Base-by-base conservation (phyloP, 2,113 vertebrate genomes). In the Rhinoderma darwinii region DNA sequence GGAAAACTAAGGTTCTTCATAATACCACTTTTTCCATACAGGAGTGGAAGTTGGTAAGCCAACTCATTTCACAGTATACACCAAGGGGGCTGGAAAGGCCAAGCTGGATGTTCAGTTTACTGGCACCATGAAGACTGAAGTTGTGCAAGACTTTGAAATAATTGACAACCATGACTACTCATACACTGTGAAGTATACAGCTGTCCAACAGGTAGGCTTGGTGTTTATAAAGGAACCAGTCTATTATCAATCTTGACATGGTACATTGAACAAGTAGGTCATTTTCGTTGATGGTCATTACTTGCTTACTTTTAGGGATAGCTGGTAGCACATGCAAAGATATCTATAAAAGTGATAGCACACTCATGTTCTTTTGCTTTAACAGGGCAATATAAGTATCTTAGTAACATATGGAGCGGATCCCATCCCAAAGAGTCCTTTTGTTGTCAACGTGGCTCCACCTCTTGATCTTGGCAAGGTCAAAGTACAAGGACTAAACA, bases 131-230 rank as follows among this genome's bases (percentile, higher is more conserved):
- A 97, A 97, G 88, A 96, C 90, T 54, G 97, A 98, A 0, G 94
- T 90, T 0, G 95, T 95, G 25, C 93, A 93, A 54, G 97, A 98
- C 82, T 94, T 96, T 85, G 96, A 97, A 66, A 89, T 98, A 74
- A 92, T 96, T 27, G 96, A 98, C 89, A 96, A 98, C 91, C 95
- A 96, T 0, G 97, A 98, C 84, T 96, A 96, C 89, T 97, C 96
- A 0, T 95, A 97, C 88, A 97, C 96, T 0, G 96, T 98, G 80
- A 98, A 96, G 87, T 98, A 97, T 90, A 97, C 96, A 0, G 96
- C 97, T 0, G 92, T 97, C 80, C 96, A 97, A 88, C 96, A 97
- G 95, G 97, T 97, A 77, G 82, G 30, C 63, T 7, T 35, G 4
- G 4, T 30, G 15, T 35, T 18, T 7, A 18, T 68, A 37, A 12